Evolutionary conservation across 2,797 vertebrate genomes (phyloP), one percentile per base, ranked within the genome.

Genomic region (Eidolon dupreanum): DNA sequence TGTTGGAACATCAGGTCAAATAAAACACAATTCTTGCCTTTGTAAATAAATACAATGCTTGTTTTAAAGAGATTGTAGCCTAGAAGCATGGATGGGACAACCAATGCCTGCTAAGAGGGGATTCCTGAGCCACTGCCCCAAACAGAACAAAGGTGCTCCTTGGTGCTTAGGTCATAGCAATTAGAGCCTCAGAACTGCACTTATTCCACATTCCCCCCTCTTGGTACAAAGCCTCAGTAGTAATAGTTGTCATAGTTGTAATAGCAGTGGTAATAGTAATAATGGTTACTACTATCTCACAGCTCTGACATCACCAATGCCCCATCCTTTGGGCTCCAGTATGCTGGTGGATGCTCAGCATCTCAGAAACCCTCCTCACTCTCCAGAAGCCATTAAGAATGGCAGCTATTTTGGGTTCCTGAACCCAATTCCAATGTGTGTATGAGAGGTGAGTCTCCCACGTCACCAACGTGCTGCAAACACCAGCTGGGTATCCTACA

Each of bases 1-100:
- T 94, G 43, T 96, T 92, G 88, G 75, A 83, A 87, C 55, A 68
- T 36, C 59, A 53, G 36, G 46, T 82, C 84, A 93, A 71, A n/a
- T 33, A 74, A 41, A 75, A 78, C 26, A 38, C 8, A 59, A 26
- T 38, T 63, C 31, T 83, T 38, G 57, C 46, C 36, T 92, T 74
- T 61, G 75, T n/a, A 74, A 85, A 74, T 65, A 53, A 49, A 78
- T 70, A 15, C 51, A 26, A 10, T 74, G 77, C 53, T 93, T 36
- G 20, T 59, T 68, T 77, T 71, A 61, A 61, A 92, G 59, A 81
- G 49, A 53, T 93, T 38, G 26, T 31, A 49, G 17, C 75, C 33
- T 77, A 33, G 74, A 71, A 74, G n/a, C 74, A 74, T 20, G 46
- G 70, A 24, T 17, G 75, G 20, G 38, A n/a, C 28, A 33, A 17